Conservation (phyloP, 2,113 vertebrate species). For the Serranochromis macrocephalus region DNA sequence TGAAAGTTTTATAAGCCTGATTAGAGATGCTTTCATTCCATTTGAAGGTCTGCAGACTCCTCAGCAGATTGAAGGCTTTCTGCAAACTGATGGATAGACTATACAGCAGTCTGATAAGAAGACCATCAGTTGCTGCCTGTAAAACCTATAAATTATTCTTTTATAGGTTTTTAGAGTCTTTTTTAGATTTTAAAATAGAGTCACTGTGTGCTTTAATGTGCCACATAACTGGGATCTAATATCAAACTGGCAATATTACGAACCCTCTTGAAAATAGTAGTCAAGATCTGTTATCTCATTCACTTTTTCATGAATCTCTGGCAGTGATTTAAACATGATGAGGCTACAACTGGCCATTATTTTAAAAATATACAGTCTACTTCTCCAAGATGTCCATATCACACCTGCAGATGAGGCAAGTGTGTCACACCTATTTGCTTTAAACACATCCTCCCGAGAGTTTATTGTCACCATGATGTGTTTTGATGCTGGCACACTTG, state of each 20-base stretch:
- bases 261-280: not conserved
- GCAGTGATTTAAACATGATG: not conserved
- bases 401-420: not conserved
- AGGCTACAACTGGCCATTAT: not conserved
- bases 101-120: not conserved
- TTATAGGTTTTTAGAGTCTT: not conserved
- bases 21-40: not conserved
- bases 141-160: not conserved
- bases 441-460: not conserved
- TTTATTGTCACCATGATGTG: not conserved
- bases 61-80: not conserved
- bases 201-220: not conserved
- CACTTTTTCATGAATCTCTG: not conserved
- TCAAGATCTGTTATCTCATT: not conserved
- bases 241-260: not conserved
- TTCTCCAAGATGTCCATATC: not conserved
- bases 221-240: not conserved
- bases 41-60: not conserved
- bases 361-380: not conserved
- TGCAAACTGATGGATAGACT: not conserved
- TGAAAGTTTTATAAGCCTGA: not conserved
- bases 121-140: not conserved
- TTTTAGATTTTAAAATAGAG: not conserved
- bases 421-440: not conserved
- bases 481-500: constrained; percentile 3